phyloP scores from a whole-genome alignment of 1,140 invertebrate genomes.

The Parapsyche elsis region DNA sequence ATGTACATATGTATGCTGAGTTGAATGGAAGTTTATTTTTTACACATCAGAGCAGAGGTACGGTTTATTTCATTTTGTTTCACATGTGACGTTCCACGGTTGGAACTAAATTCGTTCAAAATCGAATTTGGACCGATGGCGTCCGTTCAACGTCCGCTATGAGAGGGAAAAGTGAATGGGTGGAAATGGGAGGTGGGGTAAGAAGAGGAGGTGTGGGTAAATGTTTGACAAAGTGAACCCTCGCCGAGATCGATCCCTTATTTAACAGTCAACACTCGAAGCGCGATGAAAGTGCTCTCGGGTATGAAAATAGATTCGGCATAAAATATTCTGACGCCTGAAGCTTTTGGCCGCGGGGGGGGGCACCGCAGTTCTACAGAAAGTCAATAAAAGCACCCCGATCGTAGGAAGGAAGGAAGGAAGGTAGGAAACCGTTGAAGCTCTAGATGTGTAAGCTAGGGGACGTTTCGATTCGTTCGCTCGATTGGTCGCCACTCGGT shows the following conservation, averaged over 20 bases:
- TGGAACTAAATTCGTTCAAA: not conserved
- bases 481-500: not conserved
- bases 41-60: too few relatives aligned
- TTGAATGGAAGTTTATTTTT: too few relatives aligned
- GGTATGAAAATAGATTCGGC: constrained; percentile 49
- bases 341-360: not conserved
- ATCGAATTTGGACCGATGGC: constrained; percentile 19
- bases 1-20: too few relatives aligned
- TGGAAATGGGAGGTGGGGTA: too few relatives aligned
- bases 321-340: constrained; percentile 47
- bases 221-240: constrained; percentile 33
- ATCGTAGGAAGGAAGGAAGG: not conserved
- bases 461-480: not conserved
- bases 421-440: not conserved
- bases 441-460: not conserved
- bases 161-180: not conserved
- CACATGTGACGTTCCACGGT: not conserved
- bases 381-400: constrained; percentile 38
- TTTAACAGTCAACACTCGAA: constrained; percentile 50
- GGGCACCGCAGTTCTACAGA: constrained; percentile 11
- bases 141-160: not conserved
- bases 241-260: constrained; percentile 48
- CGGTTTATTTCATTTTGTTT: too few relatives aligned
- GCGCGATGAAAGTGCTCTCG: constrained; percentile 41
- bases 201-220: not conserved